Conservation (phyloP, 2,113 vertebrate species). For the Echinops telfairi region DNA sequence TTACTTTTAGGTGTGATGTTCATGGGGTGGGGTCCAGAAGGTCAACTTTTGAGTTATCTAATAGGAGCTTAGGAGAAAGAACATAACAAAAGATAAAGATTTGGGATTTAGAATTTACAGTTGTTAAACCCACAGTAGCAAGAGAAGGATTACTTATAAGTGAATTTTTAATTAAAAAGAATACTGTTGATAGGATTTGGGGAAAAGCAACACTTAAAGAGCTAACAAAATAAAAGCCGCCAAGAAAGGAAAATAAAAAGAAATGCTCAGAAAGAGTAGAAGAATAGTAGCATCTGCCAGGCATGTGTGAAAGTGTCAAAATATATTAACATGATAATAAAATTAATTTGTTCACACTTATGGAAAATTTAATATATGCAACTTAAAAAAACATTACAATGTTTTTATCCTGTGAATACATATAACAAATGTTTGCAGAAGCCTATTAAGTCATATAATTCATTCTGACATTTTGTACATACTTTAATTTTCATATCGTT, state of each 20-base stretch:
- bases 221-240: constrained; percentile 26
- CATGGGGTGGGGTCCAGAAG: background rate
- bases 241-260: background rate
- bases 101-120: too few relatives aligned
- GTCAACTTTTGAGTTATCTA: background rate
- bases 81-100: background rate
- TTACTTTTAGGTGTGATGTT: background rate
- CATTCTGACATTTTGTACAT: background rate
- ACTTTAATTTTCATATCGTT: constrained; percentile 46
- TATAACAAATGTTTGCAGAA: constrained; percentile 25
- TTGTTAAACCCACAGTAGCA: background rate
- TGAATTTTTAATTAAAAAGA: background rate
- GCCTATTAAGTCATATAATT: background rate
- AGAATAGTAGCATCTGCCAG: background rate
- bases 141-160: constrained; percentile 22
- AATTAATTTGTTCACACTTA: background rate
- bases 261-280: background rate
- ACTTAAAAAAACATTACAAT: constrained; percentile 30
- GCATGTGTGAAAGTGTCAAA: background rate
- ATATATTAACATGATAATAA: background rate
- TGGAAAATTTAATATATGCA: background rate
- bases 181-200: background rate
- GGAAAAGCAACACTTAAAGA: background rate
- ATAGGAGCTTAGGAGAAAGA: background rate
- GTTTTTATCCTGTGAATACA: background rate